Evolutionary conservation across 2,797 vertebrate genomes (phyloP), one percentile per base, ranked within the genome.

Genomic region (Falco rusticolus): DNA sequence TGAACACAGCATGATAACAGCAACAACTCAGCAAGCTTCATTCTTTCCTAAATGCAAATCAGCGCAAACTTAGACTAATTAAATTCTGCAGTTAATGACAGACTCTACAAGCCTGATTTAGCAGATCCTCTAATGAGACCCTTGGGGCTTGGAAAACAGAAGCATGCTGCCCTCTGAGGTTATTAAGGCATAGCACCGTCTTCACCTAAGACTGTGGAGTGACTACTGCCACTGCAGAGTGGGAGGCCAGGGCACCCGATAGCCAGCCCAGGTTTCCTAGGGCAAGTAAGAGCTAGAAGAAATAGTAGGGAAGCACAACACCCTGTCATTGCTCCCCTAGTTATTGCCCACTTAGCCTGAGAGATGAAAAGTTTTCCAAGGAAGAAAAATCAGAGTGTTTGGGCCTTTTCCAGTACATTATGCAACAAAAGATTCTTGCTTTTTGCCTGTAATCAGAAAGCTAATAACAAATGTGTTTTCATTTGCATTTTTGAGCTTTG

Each of bases 71-170:
- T 74, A 64, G 45, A 60, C 87, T 96, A 78, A 92, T 91, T 93
- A 97, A 96, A 90, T 96, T 84, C 94, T n/a, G 66, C 65, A 45
- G 63, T 82, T 93, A 88, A 83, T 68, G 48, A 75, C 80, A 74
- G 85, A 57, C 74, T 78, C 61, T 71, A 69, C 87, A 91, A 93
- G 83, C 84, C 76, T 94, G 84, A 31, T 96, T 94, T 91, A 82
- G 90, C 93, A 94, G 84, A 94, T 94, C 51, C 43, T 91, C 90
- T 97, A 92, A 96, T 97, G 95, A 97, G 91, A 95, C 93, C 76
- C 88, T 75, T 74, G 80, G 74, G 87, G 91, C 47, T 31, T 19
- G 43, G 77, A 81, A 89, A 93, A 25, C 51, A 87, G 82, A 91
- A 91, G 54, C 75, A 45, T 3, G 10, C 60, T 92, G 82, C 69